These are phyloP conservation scores for Carollia perspicillata DNA, from an alignment of 2,113 vertebrate genomes.

Conservation along the genomic window DNA sequence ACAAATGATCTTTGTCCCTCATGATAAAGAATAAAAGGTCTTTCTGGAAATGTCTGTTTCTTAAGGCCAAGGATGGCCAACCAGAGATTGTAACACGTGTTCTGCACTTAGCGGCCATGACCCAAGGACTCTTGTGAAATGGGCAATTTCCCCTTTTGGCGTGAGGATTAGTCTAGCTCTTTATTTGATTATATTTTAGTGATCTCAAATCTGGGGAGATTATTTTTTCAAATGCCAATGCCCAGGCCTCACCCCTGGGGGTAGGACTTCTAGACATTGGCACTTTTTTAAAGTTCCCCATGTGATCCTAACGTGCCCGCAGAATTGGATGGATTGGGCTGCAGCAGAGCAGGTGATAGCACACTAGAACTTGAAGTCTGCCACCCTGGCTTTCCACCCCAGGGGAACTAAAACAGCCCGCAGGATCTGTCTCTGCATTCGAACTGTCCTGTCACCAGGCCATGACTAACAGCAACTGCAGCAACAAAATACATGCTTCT, in stretches of 20 bases:
- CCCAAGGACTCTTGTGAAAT: background rate
- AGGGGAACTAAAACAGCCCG: background rate
- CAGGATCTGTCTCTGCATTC: background rate
- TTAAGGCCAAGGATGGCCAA: background rate
- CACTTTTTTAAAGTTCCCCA: background rate
- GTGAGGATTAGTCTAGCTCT: background rate
- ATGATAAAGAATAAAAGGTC: background rate
- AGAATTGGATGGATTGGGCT: background rate
- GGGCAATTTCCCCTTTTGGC: background rate
- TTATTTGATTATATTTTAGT: background rate
- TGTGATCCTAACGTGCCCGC: background rate
- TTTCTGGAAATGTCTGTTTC: background rate
- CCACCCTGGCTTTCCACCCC: background rate
- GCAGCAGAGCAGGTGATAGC: too few species aligned
- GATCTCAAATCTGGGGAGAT: background rate
- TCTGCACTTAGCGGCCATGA: too few species aligned
- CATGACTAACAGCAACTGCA: background rate
- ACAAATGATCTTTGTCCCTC: background rate
- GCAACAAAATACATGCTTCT: background rate
- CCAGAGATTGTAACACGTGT: accelerated
- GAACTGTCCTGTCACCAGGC: background rate
- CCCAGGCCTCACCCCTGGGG: too few species aligned
- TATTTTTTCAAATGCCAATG: background rate
- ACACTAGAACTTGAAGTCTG: background rate
- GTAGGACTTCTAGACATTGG: accelerated